Conservation (phyloP, 1,140 invertebrate species). For the Spodoptera frugiperda region DNA sequence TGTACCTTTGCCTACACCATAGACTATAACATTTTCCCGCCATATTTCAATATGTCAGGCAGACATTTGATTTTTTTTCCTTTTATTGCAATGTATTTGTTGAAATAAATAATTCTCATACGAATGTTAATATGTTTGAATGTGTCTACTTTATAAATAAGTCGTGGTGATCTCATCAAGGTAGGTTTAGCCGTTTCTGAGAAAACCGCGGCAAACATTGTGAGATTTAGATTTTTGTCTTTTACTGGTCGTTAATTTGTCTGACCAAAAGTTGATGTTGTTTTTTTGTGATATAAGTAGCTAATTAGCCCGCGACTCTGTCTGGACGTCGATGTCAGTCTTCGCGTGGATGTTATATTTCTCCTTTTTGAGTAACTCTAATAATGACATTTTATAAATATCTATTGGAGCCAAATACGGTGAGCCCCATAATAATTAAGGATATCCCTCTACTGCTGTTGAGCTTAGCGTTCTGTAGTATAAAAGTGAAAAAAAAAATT, state of each 20-base stretch:
- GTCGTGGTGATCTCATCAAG: neutral
- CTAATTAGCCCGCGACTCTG: too few species aligned
- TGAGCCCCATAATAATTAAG: too few species aligned
- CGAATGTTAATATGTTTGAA: neutral
- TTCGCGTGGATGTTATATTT: too few species aligned
- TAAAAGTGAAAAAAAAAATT: too few species aligned
- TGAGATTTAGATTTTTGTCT: neutral
- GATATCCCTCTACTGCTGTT: too few species aligned
- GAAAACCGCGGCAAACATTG: slow-evolving; percentile 7
- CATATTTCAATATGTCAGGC: neutral
- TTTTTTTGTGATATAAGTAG: too few species aligned
- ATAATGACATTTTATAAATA: too few species aligned
- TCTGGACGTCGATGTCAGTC: too few species aligned
- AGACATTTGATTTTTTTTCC: neutral
- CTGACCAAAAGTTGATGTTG: too few species aligned
- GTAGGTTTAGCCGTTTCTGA: slow-evolving; percentile 17
- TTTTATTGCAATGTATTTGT: neutral
- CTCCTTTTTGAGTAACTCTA: too few species aligned
- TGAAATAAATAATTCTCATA: neutral
- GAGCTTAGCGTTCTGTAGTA: too few species aligned
- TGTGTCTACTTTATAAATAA: neutral
- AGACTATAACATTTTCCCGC: neutral
- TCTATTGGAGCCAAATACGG: too few species aligned
- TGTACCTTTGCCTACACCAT: slow-evolving; percentile 1
- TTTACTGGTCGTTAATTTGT: neutral